A percentile compares a stretch with the other conserved stretches of the same genome.
Conservation (phyloP, 2,888 invertebrate species). For the Drosophila robusta region DNA sequence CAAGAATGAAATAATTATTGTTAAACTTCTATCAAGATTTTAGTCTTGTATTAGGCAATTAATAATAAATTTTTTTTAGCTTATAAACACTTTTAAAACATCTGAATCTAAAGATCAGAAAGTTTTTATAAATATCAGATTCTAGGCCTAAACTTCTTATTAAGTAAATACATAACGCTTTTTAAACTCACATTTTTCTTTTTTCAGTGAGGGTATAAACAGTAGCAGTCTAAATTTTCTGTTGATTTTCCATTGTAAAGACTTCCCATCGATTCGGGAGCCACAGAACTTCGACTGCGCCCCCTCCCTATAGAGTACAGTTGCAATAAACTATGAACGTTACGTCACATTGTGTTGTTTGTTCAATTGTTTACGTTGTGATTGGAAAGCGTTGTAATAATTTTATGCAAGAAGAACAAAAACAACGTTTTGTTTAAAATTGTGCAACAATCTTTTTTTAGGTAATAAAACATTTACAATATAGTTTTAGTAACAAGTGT, state of each 20-base stretch:
- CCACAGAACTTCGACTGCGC: constrained; percentile 16
- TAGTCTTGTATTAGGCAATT: too few relatives aligned
- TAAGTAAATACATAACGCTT: neutral
- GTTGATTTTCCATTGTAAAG: constrained; percentile 17
- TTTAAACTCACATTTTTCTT: too few relatives aligned
- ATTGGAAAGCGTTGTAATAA: constrained; percentile 13
- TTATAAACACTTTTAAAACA: too few relatives aligned
- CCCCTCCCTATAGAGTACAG: constrained; percentile 7
- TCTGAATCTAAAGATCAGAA: too few relatives aligned
- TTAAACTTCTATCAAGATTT: too few relatives aligned
- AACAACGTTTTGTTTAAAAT: constrained; percentile 2
- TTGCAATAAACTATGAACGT: constrained; percentile 26
- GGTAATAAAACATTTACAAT: neutral
- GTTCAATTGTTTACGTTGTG: constrained; percentile 35
- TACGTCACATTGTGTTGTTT: constrained; percentile 30
- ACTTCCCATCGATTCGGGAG: constrained; percentile 16
- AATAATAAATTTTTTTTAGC: too few relatives aligned
- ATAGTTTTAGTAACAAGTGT: neutral
- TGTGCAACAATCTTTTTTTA: constrained; percentile 2
- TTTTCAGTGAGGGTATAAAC: constrained; percentile 3
- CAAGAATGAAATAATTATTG: too few relatives aligned
- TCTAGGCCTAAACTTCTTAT: too few relatives aligned
- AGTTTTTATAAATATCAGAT: too few relatives aligned
- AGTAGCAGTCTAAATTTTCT: neutral
- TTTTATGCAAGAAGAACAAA: constrained; percentile 11